A percentile compares a stretch with the other conserved stretches of the same genome.
These are phyloP conservation scores for Orussus abietinus DNA, from an alignment of 1,140 invertebrate genomes.

Conservation along the genomic window DNA sequence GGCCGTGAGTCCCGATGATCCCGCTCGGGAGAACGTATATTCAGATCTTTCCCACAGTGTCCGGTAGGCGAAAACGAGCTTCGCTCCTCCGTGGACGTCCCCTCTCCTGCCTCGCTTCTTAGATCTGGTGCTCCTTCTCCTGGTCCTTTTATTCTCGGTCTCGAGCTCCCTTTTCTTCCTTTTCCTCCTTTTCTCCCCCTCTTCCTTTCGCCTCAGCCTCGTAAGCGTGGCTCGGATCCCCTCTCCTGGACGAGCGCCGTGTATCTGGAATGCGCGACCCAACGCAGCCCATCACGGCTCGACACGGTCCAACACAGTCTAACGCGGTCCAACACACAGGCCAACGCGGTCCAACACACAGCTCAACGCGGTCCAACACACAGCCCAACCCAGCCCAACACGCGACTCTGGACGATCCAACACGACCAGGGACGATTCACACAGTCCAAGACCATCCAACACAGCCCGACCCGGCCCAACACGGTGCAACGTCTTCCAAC, in stretches of 20 bases:
- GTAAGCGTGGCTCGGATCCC: constrained; percentile 13
- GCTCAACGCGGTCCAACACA: too few species aligned
- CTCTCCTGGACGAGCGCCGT: constrained; percentile 1
- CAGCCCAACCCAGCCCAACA: too few species aligned
- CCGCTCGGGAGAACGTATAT: constrained; percentile 28
- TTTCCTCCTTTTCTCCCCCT: constrained; percentile 12
- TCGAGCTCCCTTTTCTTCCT: background rate
- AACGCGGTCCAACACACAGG: too few species aligned
- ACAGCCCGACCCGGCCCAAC: too few species aligned
- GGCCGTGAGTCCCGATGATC: background rate
- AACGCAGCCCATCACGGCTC: constrained; percentile 20
- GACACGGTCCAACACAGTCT: constrained; percentile 16
- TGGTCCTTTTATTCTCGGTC: constrained; percentile 8
- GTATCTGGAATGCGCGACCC: constrained; percentile 27
- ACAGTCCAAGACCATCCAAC: too few species aligned
- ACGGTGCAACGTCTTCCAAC: too few species aligned
- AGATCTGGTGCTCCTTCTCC: background rate
- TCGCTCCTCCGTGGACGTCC: constrained; percentile 1
- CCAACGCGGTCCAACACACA: too few species aligned
- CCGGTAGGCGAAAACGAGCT: constrained; percentile 31
- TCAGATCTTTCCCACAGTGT: constrained; percentile 48
- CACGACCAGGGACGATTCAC: too few species aligned
- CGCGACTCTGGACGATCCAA: too few species aligned
- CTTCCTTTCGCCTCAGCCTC: background rate
- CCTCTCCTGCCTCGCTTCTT: constrained; percentile 13